Conservation (phyloP, 2,888 invertebrate species). For the Drosophila macrothrix region DNA sequence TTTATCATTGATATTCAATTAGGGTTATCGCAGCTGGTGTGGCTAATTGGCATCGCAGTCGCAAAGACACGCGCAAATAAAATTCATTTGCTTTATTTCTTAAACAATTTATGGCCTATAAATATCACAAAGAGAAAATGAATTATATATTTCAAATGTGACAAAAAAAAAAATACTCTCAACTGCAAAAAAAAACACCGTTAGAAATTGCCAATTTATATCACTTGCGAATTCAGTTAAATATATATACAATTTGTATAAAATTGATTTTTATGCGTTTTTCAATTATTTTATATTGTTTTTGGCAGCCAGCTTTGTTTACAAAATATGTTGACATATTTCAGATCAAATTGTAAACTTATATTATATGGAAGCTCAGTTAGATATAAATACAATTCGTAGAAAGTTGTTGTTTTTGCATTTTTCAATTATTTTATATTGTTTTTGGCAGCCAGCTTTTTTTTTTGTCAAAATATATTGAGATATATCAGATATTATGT, state of each 20-base stretch:
- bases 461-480: neutral
- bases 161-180: neutral
- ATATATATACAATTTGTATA: neutral
- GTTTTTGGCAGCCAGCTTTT: neutral
- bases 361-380: neutral
- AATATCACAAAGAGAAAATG: neutral
- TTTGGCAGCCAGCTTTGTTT: neutral
- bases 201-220: neutral
- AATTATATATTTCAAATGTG: neutral
- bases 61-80: slow-evolving; percentile 59
- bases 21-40: slow-evolving; percentile 61
- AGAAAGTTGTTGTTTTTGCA: neutral
- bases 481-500: neutral
- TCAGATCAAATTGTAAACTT: neutral
- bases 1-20: slow-evolving; percentile 73
- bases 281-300: neutral
- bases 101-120: slow-evolving; percentile 19
- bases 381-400: neutral
- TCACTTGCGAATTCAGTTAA: neutral
- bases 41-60: slow-evolving; percentile 52
- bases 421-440: neutral
- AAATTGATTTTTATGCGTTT: neutral
- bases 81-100: slow-evolving; percentile 38
- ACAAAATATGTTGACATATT: neutral
- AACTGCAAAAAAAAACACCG: neutral